Evolutionary conservation across 2,797 vertebrate genomes (phyloP).

Genomic region (Leuciscus waleckii): DNA sequence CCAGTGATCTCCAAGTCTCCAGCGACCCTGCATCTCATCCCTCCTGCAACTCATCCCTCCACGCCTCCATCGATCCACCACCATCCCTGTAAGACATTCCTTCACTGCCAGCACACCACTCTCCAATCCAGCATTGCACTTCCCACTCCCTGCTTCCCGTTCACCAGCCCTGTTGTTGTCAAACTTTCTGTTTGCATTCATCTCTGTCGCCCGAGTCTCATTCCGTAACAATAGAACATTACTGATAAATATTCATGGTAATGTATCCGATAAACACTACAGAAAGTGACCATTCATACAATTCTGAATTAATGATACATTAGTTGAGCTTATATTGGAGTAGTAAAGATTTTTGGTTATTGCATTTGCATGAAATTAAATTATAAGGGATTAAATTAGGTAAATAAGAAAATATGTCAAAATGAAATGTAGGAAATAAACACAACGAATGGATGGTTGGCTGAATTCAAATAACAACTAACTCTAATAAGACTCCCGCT

Average conservation of each 20-base stretch:
- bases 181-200: too few relatives aligned
- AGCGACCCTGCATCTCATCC: too few relatives aligned
- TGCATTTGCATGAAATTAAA: conserved; percentile 46
- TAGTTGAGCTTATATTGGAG: conserved; percentile 40
- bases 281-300: conserved; percentile 32
- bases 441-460: not conserved
- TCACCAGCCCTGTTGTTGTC: too few relatives aligned
- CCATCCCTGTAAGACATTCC: too few relatives aligned
- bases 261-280: conserved; percentile 33
- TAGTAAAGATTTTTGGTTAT: conserved; percentile 26
- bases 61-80: too few relatives aligned
- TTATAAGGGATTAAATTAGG: conserved; percentile 18
- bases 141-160: too few relatives aligned
- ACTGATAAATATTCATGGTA: conserved; percentile 50
- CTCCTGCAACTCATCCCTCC: too few relatives aligned
- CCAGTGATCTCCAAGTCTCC: too few relatives aligned
- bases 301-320: conserved; percentile 54
- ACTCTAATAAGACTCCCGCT: not conserved
- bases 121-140: too few relatives aligned
- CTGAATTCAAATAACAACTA: not conserved
- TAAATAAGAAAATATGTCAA: not conserved
- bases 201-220: too few relatives aligned
- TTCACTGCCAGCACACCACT: too few relatives aligned
- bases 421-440: not conserved
- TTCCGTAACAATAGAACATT: not conserved